Conservation (phyloP, 2,888 invertebrate species). For the Mesoligia furuncula region DNA sequence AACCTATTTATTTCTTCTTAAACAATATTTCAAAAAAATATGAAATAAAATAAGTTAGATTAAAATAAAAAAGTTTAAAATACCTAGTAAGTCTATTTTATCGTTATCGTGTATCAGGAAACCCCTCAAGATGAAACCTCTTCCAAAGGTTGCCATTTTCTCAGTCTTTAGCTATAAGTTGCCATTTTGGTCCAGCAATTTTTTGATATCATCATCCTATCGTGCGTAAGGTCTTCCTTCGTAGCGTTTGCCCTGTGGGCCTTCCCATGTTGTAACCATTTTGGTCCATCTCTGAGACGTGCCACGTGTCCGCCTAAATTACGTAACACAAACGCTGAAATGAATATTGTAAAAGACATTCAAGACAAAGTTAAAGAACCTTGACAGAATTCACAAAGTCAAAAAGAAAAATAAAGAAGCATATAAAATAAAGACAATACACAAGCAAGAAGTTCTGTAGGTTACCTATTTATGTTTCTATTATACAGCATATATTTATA, state of each 20-base stretch:
- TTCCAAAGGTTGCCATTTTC: neutral
- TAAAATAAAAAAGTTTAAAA: neutral
- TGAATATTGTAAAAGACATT: neutral
- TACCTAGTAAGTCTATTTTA: neutral
- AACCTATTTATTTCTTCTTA: neutral
- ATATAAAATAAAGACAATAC: constrained; percentile 8
- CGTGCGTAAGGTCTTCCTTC: neutral
- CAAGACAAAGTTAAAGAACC: neutral
- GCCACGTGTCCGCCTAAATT: neutral
- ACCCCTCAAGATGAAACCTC: neutral
- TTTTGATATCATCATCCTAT: neutral
- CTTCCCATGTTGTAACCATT: neutral
- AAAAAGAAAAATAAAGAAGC: constrained; percentile 3
- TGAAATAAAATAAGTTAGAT: neutral
- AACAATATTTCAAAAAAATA: neutral
- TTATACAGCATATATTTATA: no score
- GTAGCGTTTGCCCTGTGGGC: neutral
- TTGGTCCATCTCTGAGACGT: neutral
- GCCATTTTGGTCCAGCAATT: neutral
- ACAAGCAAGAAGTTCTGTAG: constrained; percentile 1
- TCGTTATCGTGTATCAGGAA: neutral
- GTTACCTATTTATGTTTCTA: no score
- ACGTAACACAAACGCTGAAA: neutral
- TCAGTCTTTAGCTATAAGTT: neutral
- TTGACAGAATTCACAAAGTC: constrained; percentile 10